phyloP scores from a whole-genome alignment of 1,140 invertebrate genomes.

The Heliconius congener region DNA sequence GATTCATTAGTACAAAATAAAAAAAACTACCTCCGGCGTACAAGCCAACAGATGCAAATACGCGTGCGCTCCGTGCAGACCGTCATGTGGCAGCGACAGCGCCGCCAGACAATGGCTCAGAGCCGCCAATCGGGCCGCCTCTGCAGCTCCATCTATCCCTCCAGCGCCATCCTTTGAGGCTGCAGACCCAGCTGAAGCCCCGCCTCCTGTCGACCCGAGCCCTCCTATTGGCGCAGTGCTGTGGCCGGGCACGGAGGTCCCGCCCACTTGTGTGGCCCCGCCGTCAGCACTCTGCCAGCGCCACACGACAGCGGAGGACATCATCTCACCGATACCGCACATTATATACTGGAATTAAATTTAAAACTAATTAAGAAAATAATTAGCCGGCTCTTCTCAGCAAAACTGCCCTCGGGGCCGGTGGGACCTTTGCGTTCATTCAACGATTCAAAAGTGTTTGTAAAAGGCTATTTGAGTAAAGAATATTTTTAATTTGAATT shows the following conservation, averaged over 20 bases:
- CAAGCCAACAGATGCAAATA: slow-evolving; percentile 95
- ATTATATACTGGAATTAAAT: slow-evolving; percentile 90
- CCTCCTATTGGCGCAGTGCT: no score
- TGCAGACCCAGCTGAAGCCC: slow-evolving; percentile 51
- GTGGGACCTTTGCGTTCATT: no score
- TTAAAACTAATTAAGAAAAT: no score
- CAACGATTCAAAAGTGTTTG: no score
- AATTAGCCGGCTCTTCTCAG: no score
- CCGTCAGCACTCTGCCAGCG: slow-evolving; percentile 83
- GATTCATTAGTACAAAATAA: background rate
- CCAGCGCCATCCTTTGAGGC: slow-evolving; percentile 86
- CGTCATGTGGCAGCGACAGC: slow-evolving; percentile 65
- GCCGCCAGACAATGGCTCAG: slow-evolving; percentile 74
- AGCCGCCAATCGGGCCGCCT: slow-evolving; percentile 73
- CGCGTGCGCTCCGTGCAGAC: slow-evolving; percentile 86
- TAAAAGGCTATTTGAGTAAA: no score
- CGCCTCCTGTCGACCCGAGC: slow-evolving; percentile 80
- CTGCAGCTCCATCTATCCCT: slow-evolving; percentile 83
- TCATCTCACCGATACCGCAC: slow-evolving; percentile 90
- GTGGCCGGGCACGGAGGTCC: background rate
- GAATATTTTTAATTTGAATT: no score
- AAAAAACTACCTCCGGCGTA: slow-evolving; percentile 86
- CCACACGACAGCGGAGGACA: slow-evolving; percentile 77
- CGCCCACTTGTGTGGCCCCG: slow-evolving; percentile 58
- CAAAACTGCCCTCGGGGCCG: no score